Evolutionary conservation across 1,140 invertebrate genomes (phyloP).

Genomic region (Chelonus insularis): DNA sequence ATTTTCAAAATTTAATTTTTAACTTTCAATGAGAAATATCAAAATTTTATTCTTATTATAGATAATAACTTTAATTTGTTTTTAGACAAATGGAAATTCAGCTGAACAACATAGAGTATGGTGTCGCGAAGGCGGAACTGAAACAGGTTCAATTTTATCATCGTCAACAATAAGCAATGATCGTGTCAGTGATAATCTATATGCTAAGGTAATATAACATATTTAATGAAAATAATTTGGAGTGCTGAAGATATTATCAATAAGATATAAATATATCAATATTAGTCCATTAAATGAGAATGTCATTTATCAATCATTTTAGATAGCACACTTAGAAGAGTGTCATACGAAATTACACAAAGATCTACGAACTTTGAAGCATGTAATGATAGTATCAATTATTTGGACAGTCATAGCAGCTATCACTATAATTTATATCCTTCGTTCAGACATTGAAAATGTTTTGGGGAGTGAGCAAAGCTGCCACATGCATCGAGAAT

Average conservation of each 20-base stretch:
- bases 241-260: too few species aligned
- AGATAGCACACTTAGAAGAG: constrained; percentile 51
- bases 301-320: too few species aligned
- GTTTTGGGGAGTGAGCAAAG: constrained; percentile 29
- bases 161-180: constrained; percentile 26
- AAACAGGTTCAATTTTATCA: constrained; percentile 32
- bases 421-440: constrained; percentile 38
- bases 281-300: too few species aligned
- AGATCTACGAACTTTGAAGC: constrained; percentile 45
- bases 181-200: constrained; percentile 41
- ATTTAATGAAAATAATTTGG: too few species aligned
- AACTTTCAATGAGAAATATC: too few species aligned
- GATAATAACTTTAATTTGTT: too few species aligned
- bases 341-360: constrained; percentile 42
- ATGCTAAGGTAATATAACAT: constrained; percentile 50
- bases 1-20: too few species aligned
- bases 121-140: constrained; percentile 50
- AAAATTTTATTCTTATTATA: too few species aligned
- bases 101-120: constrained; percentile 58
- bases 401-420: constrained; percentile 45
- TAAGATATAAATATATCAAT: too few species aligned
- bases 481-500: constrained; percentile 26
- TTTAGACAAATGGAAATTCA: constrained; percentile 46
- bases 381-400: constrained; percentile 47
- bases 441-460: constrained; percentile 38